A percentile compares a stretch with the other conserved stretches of the same genome.
phyloP scores from a whole-genome alignment of 2,888 invertebrate species.

The Pyrrhosoma nymphula region DNA sequence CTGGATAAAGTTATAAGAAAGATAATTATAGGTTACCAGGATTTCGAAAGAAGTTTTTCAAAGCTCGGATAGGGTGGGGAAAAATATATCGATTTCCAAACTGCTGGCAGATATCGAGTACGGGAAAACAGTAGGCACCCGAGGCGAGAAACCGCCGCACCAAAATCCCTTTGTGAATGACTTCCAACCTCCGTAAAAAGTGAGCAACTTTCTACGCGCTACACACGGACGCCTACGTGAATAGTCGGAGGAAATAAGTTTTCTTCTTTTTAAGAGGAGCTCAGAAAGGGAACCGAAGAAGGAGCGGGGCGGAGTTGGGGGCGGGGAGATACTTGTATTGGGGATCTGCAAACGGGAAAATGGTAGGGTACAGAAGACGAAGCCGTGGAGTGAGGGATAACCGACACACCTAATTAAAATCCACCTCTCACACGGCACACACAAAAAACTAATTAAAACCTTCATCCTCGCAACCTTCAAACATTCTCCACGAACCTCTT shows the following conservation, averaged over 20 bases:
- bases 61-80: neutral
- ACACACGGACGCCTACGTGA: neutral
- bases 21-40: neutral
- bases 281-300: neutral
- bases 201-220: slow-evolving; percentile 8
- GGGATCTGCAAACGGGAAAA: neutral
- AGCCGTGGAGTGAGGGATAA: neutral
- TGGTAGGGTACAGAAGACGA: neutral
- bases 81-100: neutral
- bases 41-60: neutral
- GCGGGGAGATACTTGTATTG: neutral
- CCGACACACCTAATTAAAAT: slow-evolving; percentile 56
- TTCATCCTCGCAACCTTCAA: slow-evolving; percentile 40
- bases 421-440: neutral
- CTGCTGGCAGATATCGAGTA: neutral
- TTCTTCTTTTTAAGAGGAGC: neutral
- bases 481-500: neutral
- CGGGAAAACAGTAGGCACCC: neutral
- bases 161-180: neutral
- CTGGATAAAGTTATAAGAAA: neutral
- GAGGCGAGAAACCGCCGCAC: neutral
- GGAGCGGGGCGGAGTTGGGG: neutral
- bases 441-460: slow-evolving; percentile 52
- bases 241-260: neutral
- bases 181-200: neutral